Evolutionary conservation across 2,113 vertebrate genomes (phyloP), one percentile per base, ranked within the genome.

Genomic region (Silurus asotus): DNA sequence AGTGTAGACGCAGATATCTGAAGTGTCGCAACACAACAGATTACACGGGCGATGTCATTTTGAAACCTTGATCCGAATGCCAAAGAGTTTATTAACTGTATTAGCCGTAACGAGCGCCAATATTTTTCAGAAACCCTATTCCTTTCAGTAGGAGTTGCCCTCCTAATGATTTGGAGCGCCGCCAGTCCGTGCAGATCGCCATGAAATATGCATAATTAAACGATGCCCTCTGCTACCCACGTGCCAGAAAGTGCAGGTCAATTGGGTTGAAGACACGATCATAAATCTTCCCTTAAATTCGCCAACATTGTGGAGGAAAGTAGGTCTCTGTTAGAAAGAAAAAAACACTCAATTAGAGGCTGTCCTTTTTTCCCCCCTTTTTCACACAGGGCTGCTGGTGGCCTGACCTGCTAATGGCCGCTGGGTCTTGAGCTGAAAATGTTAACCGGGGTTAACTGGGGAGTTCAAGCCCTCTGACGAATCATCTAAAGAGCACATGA

Each of bases 241-340:
- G 25, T 78, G 51, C 77, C 58, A 79, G 51, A 20, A 59, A 91
- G 89, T 90, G 85, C 84, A 86, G 88, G 86, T 89, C 88, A 89
- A 88, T 91, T 88, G 84, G 28, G 92, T 93, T 89, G 77, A 82
- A 92, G 86, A 64, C 83, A 85, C 67, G 19, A 28, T 58, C 28
- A 83, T 93, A 61, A 91, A 91, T 90, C 89, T 92, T 92, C 90
- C 23, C 91, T 87, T 89, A 80, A 89, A 88, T 85, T 65, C 89
- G 85, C 76, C 89, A 88, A 88, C 88, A 87, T 80, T 84, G 90
- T 89, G 83, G 87, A 89, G 93, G 91, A 78, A 91, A 89, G 87
- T 51, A 48, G 77, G 80, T 70, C 79, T 90, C 72, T 83, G 56
- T 58, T 55, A 13, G 2, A 53, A 51, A 61, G 6, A 65, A 61